Evolutionary conservation across 2,797 vertebrate species (phyloP).

Genomic region (Malurus leucopterus): DNA sequence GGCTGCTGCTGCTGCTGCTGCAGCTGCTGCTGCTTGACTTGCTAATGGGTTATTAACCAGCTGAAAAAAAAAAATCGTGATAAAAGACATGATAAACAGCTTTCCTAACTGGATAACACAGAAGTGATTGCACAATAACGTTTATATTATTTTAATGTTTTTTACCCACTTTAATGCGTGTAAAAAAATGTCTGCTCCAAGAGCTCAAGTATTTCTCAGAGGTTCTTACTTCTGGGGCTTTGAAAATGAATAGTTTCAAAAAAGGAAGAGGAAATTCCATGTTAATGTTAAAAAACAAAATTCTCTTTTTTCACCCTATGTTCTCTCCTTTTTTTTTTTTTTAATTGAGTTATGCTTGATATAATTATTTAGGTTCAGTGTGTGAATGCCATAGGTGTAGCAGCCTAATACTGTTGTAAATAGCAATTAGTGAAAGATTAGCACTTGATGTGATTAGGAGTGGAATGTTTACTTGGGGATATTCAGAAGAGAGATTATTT

Average conservation of each 20-base stretch:
- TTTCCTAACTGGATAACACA: neutral
- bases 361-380: neutral
- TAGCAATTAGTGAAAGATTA: neutral
- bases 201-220: neutral
- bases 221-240: neutral
- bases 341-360: neutral
- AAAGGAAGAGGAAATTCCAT: neutral
- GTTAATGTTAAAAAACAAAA: neutral
- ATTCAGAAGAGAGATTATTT: neutral
- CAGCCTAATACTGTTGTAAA: neutral
- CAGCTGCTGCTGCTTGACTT: conserved; percentile 90
- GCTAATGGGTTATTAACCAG: conserved; percentile 91
- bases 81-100: conserved; percentile 25
- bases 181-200: neutral
- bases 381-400: neutral
- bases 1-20: conserved; percentile 85
- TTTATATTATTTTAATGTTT: neutral
- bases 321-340: neutral
- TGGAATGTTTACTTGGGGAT: neutral
- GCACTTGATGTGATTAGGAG: neutral
- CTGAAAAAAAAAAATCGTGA: conserved; percentile 72
- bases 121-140: fast-evolving
- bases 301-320: neutral
- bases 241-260: neutral
- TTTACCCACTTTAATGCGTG: neutral